These are phyloP conservation scores for Anguilla pacifica DNA, from an alignment of 2,797 vertebrate genomes.

Conservation along the genomic window DNA sequence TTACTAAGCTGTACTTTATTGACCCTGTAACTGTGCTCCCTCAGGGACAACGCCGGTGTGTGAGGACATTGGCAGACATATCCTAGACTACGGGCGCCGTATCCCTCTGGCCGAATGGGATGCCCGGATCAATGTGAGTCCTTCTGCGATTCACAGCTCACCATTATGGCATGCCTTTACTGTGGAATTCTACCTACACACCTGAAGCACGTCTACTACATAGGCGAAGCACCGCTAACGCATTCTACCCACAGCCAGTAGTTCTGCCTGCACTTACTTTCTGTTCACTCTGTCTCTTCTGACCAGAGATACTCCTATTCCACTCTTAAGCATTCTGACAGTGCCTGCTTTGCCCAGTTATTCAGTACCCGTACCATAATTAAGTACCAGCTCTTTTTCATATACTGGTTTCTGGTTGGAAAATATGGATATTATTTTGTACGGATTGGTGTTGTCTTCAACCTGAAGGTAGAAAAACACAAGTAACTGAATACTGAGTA, in stretches of 20 bases:
- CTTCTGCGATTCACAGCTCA: background rate
- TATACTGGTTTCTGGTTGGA: background rate
- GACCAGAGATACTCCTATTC: background rate
- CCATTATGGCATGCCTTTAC: background rate
- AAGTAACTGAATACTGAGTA: background rate
- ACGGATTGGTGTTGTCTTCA: background rate
- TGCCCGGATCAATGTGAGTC: constrained; percentile 85
- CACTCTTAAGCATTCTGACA: background rate
- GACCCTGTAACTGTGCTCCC: constrained; percentile 3
- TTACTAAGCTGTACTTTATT: background rate
- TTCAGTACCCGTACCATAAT: background rate
- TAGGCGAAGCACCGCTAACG: background rate
- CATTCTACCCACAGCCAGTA: background rate
- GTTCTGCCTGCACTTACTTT: background rate
- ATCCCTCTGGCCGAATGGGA: constrained; percentile 93
- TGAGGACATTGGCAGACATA: constrained; percentile 89
- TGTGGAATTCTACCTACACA: background rate
- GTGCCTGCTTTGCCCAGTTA: background rate
- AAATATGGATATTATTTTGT: background rate
- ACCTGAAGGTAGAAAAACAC: background rate
- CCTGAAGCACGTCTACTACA: background rate
- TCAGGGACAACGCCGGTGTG: constrained; percentile 91
- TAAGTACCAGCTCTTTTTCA: background rate
- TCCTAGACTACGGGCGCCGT: constrained; percentile 86
- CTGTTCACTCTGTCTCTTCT: background rate